These are phyloP conservation scores for Brenthis daphne DNA, from an alignment of 2,888 invertebrate genomes.

Conservation along the genomic window DNA sequence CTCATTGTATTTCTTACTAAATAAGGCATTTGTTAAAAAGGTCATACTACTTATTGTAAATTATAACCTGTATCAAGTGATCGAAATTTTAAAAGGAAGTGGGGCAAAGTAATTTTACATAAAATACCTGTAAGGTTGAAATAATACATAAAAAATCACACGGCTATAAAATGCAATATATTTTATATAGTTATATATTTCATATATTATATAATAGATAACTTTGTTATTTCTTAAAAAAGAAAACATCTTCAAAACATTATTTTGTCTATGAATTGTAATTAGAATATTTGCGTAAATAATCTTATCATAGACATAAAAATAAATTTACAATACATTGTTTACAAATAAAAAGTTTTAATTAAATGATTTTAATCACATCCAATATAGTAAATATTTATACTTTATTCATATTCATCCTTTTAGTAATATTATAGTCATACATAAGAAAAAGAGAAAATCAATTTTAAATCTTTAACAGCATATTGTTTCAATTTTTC, in stretches of 20 bases:
- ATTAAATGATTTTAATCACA: too few species aligned
- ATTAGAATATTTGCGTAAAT: too few species aligned
- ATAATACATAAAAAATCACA: slow-evolving; percentile 1
- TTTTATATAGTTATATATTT: not conserved
- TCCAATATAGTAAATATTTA: too few species aligned
- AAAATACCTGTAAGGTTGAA: slow-evolving; percentile 3
- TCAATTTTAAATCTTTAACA: not conserved
- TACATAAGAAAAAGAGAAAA: not conserved
- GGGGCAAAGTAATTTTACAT: slow-evolving; percentile 19
- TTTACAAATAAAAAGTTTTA: too few species aligned
- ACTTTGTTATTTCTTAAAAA: too few species aligned
- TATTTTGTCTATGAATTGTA: too few species aligned
- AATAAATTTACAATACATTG: too few species aligned
- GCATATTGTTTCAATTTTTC: slow-evolving; percentile 26
- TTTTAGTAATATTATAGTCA: too few species aligned
- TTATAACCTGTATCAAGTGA: slow-evolving; percentile 46
- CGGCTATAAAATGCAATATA: not conserved
- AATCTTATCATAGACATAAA: too few species aligned
- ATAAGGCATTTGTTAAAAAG: slow-evolving; percentile 51
- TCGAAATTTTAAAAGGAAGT: slow-evolving; percentile 36
- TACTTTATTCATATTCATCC: too few species aligned
- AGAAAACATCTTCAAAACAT: too few species aligned
- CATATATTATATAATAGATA: not conserved
- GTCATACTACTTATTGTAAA: slow-evolving; percentile 48
- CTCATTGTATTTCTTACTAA: slow-evolving; percentile 43